phyloP scores from a whole-genome alignment of 2,113 vertebrate genomes.

The Paradisaea rubra region DNA sequence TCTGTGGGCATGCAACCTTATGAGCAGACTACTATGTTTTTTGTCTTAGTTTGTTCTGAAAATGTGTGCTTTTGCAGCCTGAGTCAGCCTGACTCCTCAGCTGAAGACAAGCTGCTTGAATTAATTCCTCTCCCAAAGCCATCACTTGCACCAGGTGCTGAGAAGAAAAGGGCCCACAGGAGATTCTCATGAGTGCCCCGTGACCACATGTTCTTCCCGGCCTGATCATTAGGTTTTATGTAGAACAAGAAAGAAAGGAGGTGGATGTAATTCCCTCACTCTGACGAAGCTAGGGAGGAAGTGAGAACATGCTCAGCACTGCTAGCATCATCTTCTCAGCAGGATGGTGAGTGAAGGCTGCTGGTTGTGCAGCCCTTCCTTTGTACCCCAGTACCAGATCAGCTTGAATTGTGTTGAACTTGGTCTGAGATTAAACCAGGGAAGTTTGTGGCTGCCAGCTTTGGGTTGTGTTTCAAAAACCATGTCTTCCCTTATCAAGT shows the following conservation, averaged over 20 bases:
- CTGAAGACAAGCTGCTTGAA: not conserved
- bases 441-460: not conserved
- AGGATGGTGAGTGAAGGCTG: not conserved
- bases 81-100: not conserved
- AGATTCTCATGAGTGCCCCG: not conserved
- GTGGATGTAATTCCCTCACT: accelerated
- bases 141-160: not conserved
- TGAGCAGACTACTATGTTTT: not conserved
- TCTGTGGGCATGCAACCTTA: not conserved
- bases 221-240: not conserved
- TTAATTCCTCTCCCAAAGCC: not conserved
- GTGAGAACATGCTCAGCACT: accelerated
- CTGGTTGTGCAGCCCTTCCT: not conserved
- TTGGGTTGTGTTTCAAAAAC: not conserved
- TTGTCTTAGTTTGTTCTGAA: not conserved
- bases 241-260: not conserved
- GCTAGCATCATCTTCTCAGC: accelerated
- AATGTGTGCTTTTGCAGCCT: accelerated
- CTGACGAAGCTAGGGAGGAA: not conserved
- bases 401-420: not conserved
- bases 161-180: not conserved
- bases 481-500: not conserved
- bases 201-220: not conserved
- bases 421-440: not conserved
- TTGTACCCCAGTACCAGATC: not conserved